Evolutionary conservation across 2,888 invertebrate genomes (phyloP).

Genomic region (Meandrusa payeni): DNA sequence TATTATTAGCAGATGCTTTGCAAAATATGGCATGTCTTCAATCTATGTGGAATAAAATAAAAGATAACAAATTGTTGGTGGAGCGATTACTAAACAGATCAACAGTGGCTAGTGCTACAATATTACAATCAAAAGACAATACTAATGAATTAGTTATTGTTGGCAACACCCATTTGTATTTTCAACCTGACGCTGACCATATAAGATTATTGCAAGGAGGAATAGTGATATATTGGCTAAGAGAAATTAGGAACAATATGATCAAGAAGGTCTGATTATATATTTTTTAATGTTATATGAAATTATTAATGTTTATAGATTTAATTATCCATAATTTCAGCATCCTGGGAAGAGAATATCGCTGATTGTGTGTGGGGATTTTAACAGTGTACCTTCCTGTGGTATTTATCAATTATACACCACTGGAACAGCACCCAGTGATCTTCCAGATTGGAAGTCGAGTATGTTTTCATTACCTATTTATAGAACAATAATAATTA

Average conservation of each 20-base stretch:
- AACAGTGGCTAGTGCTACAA: slow-evolving; percentile 84
- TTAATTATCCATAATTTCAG: slow-evolving; percentile 37
- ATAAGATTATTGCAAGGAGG: slow-evolving; percentile 93
- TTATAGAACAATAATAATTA: too few relatives aligned
- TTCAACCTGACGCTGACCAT: slow-evolving; percentile 94
- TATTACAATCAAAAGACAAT: slow-evolving; percentile 80
- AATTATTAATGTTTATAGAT: not conserved
- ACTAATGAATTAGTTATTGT: slow-evolving; percentile 82
- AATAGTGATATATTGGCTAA: slow-evolving; percentile 85
- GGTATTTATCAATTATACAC: slow-evolving; percentile 91
- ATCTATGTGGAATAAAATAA: slow-evolving; percentile 82
- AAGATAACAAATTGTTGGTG: slow-evolving; percentile 77
- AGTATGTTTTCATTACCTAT: slow-evolving; percentile 77
- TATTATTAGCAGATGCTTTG: slow-evolving; percentile 82
- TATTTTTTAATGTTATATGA: slow-evolving; percentile 3
- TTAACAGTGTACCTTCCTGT: slow-evolving; percentile 92
- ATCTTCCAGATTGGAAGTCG: slow-evolving; percentile 88
- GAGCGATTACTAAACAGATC: slow-evolving; percentile 82
- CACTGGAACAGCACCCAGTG: slow-evolving; percentile 82
- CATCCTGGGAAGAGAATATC: slow-evolving; percentile 73
- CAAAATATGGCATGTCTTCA: slow-evolving; percentile 72
- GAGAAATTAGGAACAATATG: slow-evolving; percentile 72
- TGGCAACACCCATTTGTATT: slow-evolving; percentile 96
- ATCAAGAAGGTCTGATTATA: slow-evolving; percentile 44
- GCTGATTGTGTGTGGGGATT: slow-evolving; percentile 93